A percentile compares a stretch with the other conserved stretches of the same genome.
These are phyloP conservation scores for Rhabdomys pumilio DNA, from an alignment of 2,797 vertebrate genomes.

Conservation along the genomic window DNA sequence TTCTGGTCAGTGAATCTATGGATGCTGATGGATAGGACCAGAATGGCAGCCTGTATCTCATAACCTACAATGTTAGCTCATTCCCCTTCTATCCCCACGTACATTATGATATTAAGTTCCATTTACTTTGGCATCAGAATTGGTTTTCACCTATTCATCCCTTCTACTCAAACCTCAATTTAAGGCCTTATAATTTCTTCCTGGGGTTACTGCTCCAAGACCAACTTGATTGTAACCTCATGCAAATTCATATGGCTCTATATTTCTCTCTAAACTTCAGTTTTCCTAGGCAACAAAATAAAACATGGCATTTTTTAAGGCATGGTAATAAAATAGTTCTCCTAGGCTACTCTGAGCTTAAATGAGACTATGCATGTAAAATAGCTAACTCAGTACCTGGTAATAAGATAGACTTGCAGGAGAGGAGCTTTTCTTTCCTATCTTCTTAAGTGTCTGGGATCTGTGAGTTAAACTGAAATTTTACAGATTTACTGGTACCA, in stretches of 20 bases:
- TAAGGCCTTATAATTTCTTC: neutral
- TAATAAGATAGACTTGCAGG: neutral
- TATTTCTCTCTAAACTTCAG: neutral
- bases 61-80: neutral
- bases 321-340: neutral
- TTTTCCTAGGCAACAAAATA: conserved; percentile 41
- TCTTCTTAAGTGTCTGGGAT: neutral
- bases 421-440: neutral
- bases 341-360: neutral
- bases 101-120: neutral
- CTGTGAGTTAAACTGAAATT: neutral
- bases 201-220: neutral
- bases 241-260: neutral
- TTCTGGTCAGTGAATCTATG: neutral
- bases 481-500: neutral
- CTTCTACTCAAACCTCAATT: neutral
- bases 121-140: neutral
- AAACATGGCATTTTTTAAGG: neutral
- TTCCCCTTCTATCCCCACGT: neutral
- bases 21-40: neutral
- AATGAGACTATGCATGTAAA: neutral
- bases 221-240: neutral
- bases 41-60: neutral
- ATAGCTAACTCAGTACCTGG: neutral
- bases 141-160: neutral